phyloP scores from a whole-genome alignment of 1,140 invertebrate genomes.

The Zophobas morio region DNA sequence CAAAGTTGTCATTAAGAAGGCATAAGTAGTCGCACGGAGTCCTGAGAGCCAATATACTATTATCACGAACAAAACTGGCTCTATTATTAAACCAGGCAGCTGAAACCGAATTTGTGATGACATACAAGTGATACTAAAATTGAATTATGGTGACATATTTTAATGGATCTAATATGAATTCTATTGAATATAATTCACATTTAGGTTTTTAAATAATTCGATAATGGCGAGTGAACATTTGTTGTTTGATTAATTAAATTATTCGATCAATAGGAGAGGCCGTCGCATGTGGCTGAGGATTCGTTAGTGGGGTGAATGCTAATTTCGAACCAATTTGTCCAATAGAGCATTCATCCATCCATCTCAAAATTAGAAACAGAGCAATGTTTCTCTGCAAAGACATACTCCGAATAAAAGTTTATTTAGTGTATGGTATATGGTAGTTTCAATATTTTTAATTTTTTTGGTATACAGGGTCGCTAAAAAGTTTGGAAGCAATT shows the following conservation, averaged over 20 bases:
- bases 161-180: slow-evolving; percentile 18
- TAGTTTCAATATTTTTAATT: too few relatives aligned
- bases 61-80: slow-evolving; percentile 82
- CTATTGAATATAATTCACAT: slow-evolving; percentile 32
- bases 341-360: too few relatives aligned
- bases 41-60: slow-evolving; percentile 87
- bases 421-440: too few relatives aligned
- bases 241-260: slow-evolving; percentile 26
- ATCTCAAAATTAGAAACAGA: too few relatives aligned
- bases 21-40: slow-evolving; percentile 75
- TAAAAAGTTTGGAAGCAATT: too few relatives aligned
- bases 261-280: slow-evolving; percentile 9
- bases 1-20: slow-evolving; percentile 79
- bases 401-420: too few relatives aligned
- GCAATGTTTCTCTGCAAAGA: too few relatives aligned
- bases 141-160: slow-evolving; percentile 28
- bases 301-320: too few relatives aligned
- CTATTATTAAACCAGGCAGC: slow-evolving; percentile 84
- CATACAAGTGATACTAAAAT: slow-evolving; percentile 31
- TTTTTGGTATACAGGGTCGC: too few relatives aligned
- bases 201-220: slow-evolving; percentile 22
- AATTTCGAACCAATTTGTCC: too few relatives aligned
- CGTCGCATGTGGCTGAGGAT: too few relatives aligned
- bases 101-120: slow-evolving; percentile 64
- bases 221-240: slow-evolving; percentile 7